These are phyloP conservation scores for Luehdorfia chinensis DNA, from an alignment of 1,140 invertebrate species.

Conservation along the genomic window DNA sequence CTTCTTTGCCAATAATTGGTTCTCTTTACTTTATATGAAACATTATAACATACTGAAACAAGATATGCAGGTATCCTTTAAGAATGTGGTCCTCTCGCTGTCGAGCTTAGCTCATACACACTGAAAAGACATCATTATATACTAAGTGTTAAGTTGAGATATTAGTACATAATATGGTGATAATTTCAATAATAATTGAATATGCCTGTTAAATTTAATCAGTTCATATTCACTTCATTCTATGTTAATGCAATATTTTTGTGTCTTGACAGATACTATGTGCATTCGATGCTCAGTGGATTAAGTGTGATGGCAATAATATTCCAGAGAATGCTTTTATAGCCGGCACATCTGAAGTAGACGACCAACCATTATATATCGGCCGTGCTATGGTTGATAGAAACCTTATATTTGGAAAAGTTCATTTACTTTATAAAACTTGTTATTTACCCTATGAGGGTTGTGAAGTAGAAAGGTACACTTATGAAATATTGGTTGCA, in stretches of 20 bases:
- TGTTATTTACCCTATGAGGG: constrained; percentile 25
- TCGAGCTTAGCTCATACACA: constrained; percentile 1
- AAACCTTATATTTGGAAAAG: constrained; percentile 82
- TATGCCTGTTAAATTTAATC: no score
- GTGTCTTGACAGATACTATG: constrained; percentile 36
- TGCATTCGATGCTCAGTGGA: constrained; percentile 76
- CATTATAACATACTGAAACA: no score
- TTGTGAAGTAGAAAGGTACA: constrained; percentile 11
- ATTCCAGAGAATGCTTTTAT: constrained; percentile 83
- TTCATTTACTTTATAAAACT: constrained; percentile 59
- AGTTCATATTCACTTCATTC: no score
- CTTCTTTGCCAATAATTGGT: no score
- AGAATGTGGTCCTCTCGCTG: no score
- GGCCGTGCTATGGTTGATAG: constrained; percentile 79
- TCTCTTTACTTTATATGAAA: no score
- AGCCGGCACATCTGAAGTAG: constrained; percentile 80
- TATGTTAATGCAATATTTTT: no score
- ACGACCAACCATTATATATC: constrained; percentile 81
- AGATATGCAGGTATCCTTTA: no score
- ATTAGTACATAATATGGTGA: background rate
- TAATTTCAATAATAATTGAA: constrained; percentile 3
- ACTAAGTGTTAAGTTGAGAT: background rate
- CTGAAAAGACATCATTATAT: background rate
- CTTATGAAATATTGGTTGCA: constrained; percentile 27
- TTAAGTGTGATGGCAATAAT: constrained; percentile 77